phyloP scores from a whole-genome alignment of 2,113 vertebrate species.

The Puntigrus tetrazona region DNA sequence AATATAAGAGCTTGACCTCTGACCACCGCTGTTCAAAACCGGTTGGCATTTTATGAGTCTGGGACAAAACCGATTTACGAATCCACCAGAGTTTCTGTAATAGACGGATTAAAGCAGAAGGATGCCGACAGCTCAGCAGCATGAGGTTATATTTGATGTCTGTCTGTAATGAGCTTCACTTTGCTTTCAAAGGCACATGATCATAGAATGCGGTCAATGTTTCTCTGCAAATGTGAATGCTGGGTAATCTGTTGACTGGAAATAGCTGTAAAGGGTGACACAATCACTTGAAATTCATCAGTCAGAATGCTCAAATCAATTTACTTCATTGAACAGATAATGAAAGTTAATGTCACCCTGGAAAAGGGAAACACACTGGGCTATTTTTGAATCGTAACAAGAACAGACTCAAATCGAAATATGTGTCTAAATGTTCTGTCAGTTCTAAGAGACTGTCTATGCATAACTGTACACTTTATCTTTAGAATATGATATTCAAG shows the following conservation, averaged over 20 bases:
- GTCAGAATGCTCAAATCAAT: neutral
- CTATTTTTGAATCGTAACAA: neutral
- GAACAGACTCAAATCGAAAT: neutral
- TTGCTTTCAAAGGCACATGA: neutral
- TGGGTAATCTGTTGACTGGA: neutral
- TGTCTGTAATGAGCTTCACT: conserved; percentile 10
- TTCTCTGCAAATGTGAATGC: neutral
- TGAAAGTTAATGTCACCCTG: neutral
- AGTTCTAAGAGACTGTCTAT: neutral
- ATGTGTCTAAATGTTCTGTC: neutral
- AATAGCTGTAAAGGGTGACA: neutral
- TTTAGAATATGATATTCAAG: neutral
- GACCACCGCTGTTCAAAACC: neutral
- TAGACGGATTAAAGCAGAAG: conserved; percentile 13
- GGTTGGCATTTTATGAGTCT: conserved; percentile 7
- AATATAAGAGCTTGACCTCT: neutral
- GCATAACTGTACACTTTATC: neutral
- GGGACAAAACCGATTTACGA: conserved; percentile 9
- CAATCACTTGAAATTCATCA: neutral
- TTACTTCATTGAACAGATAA: neutral
- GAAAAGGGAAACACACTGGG: neutral
- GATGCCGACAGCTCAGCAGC: neutral
- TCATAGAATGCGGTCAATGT: neutral
- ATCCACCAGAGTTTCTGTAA: conserved; percentile 8
- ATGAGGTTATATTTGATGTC: conserved; percentile 1